Percentiles rank a stretch among this genome's conserved stretches.
These are phyloP conservation scores for Polypedilum pembai DNA, from an alignment of 1,140 invertebrate species.

Conservation along the genomic window DNA sequence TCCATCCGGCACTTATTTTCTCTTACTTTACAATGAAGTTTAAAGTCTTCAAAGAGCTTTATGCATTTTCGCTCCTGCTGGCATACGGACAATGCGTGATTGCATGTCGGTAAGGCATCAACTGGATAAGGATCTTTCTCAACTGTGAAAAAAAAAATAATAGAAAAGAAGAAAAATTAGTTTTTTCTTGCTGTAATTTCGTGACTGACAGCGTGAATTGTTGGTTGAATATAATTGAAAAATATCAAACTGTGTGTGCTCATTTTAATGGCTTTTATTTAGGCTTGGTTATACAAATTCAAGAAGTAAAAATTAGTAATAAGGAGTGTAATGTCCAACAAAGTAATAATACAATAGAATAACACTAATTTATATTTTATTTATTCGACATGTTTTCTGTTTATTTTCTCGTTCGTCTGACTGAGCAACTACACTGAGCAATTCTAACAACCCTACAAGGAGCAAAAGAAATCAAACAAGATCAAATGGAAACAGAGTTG, in stretches of 20 bases:
- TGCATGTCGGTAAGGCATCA: constrained; percentile 77
- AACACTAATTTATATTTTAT: too few relatives aligned
- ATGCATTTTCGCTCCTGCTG: constrained; percentile 66
- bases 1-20: constrained; percentile 81
- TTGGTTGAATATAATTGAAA: not conserved
- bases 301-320: too few relatives aligned
- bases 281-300: too few relatives aligned
- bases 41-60: constrained; percentile 74
- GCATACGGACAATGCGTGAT: constrained; percentile 75
- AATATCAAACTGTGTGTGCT: constrained; percentile 10
- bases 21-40: constrained; percentile 70
- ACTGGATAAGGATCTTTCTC: constrained; percentile 81
- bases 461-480: too few relatives aligned
- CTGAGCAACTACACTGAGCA: too few relatives aligned
- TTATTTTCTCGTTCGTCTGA: too few relatives aligned
- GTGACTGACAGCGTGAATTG: constrained; percentile 1
- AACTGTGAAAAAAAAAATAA: constrained; percentile 49
- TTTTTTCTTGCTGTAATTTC: not conserved
- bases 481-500: too few relatives aligned
- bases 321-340: too few relatives aligned
- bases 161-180: constrained; percentile 29
- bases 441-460: too few relatives aligned
- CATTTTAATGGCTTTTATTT: not conserved
- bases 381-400: too few relatives aligned
- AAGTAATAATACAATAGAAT: too few relatives aligned